These are phyloP conservation scores for Lacerta agilis DNA, from an alignment of 2,797 vertebrate species.

Conservation along the genomic window DNA sequence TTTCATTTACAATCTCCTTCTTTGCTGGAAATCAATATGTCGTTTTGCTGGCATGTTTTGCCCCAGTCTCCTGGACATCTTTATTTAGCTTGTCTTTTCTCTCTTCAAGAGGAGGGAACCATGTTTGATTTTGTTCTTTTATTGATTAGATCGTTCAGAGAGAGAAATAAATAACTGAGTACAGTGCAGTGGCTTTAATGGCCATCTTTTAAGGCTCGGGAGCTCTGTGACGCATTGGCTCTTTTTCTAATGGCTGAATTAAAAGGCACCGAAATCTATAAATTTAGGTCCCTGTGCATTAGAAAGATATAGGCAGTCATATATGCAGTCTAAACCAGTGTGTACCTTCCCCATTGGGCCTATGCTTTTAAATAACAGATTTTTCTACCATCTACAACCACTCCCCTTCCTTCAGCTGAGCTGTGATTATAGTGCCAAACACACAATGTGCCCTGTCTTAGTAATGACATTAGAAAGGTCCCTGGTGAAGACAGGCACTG, in stretches of 20 bases:
- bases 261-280: slow-evolving; percentile 70
- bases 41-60: slow-evolving; percentile 63
- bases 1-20: slow-evolving; percentile 77
- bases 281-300: slow-evolving; percentile 55
- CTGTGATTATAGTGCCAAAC: not conserved
- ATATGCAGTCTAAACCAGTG: slow-evolving; percentile 57
- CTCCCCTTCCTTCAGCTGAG: not conserved
- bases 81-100: slow-evolving; percentile 77
- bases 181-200: slow-evolving; percentile 71
- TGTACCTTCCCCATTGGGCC: slow-evolving; percentile 35
- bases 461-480: not conserved
- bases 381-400: slow-evolving; percentile 18
- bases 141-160: slow-evolving; percentile 75
- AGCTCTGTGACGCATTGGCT: slow-evolving; percentile 52
- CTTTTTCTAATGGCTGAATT: slow-evolving; percentile 51
- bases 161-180: slow-evolving; percentile 78
- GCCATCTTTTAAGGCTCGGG: slow-evolving; percentile 70
- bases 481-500: not conserved
- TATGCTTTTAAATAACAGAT: slow-evolving; percentile 64
- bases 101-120: slow-evolving; percentile 63
- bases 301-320: slow-evolving; percentile 53
- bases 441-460: not conserved
- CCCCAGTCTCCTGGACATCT: slow-evolving; percentile 67
- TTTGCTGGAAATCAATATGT: slow-evolving; percentile 79
- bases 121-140: slow-evolving; percentile 73